phyloP scores from a whole-genome alignment of 2,113 vertebrate species.

The Pomatorhinus ruficollis region DNA sequence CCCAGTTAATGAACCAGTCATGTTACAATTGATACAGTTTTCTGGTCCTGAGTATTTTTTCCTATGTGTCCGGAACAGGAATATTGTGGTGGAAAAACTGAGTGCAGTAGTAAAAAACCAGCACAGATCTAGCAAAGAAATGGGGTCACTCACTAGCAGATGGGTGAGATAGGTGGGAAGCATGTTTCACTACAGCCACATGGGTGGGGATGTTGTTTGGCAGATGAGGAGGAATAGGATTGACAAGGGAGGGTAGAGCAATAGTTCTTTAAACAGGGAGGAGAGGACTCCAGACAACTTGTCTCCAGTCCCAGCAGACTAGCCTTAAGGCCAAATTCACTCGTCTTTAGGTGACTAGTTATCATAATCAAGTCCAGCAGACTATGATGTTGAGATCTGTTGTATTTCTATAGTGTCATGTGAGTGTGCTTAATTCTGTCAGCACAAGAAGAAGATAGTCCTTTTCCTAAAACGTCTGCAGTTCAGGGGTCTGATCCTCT shows the following conservation, averaged over 20 bases:
- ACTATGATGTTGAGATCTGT: neutral
- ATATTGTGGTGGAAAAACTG: neutral
- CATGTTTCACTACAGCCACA: neutral
- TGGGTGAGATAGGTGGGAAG: neutral
- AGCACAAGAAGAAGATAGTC: neutral
- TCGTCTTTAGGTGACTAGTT: constrained; percentile 31
- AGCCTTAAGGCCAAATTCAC: constrained; percentile 62
- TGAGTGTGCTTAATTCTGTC: neutral
- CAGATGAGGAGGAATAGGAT: neutral
- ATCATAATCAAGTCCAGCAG: constrained; percentile 23
- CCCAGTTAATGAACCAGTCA: neutral
- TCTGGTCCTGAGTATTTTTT: neutral
- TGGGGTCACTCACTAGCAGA: neutral
- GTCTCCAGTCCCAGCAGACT: constrained; percentile 53
- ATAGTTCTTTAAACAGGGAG: constrained; percentile 38
- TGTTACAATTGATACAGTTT: neutral
- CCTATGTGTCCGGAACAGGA: neutral
- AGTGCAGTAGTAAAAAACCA: neutral
- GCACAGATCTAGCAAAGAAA: neutral
- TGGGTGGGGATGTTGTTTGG: constrained; percentile 6
- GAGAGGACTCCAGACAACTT: constrained; percentile 59
- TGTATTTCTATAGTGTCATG: neutral
- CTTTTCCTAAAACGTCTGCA: neutral
- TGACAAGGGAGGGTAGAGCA: constrained; percentile 1
- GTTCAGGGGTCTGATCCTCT: neutral